These are phyloP conservation scores for Hyperoplus immaculatus DNA, from an alignment of 2,797 vertebrate species.

Conservation along the genomic window DNA sequence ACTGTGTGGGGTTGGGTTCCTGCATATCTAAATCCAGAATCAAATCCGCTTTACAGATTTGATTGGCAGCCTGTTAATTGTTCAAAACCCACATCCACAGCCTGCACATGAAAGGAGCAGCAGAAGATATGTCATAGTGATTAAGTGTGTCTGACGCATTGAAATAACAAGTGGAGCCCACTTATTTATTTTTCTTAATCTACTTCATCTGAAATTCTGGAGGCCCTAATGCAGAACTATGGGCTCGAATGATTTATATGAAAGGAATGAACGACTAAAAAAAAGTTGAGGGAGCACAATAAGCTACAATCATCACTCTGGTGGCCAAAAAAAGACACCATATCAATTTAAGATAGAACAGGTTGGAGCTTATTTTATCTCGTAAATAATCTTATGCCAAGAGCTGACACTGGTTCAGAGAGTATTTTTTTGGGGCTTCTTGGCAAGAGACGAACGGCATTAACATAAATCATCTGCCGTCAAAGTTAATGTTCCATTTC, in stretches of 20 bases:
- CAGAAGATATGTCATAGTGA: neutral
- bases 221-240: neutral
- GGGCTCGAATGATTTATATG: neutral
- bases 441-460: neutral
- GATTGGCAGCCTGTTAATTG: neutral
- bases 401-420: neutral
- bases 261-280: neutral
- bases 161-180: neutral
- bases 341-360: neutral
- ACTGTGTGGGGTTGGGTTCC: too few species aligned
- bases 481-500: neutral
- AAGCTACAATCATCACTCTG: neutral
- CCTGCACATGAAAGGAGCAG: conserved; percentile 10
- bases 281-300: neutral
- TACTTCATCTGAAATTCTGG: neutral
- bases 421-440: neutral
- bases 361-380: neutral
- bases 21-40: neutral
- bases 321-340: too few species aligned
- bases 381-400: neutral
- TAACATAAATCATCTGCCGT: neutral
- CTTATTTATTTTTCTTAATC: neutral
- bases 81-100: neutral
- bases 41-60: neutral
- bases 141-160: neutral